These are phyloP conservation scores for Schizothorax lantsangensis DNA, from an alignment of 2,797 vertebrate species.

Conservation along the genomic window DNA sequence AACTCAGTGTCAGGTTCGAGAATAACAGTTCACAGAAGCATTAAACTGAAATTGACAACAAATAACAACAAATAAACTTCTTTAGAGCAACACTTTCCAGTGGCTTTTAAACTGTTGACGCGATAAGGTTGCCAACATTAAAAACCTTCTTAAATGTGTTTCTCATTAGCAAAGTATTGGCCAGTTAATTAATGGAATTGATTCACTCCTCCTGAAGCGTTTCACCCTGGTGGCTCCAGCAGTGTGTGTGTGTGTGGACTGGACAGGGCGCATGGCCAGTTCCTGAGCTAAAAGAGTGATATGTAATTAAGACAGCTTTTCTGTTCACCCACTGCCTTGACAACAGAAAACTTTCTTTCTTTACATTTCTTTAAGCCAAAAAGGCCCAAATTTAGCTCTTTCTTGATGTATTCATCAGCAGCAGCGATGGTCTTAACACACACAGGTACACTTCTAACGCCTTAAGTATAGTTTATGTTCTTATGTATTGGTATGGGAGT, in stretches of 20 bases:
- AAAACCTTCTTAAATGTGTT: conserved; percentile 24
- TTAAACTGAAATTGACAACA: conserved; percentile 11
- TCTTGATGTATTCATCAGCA: neutral
- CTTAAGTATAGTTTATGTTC: neutral
- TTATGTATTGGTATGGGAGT: neutral
- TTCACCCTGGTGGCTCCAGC: conserved; percentile 27
- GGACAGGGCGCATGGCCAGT: conserved; percentile 5
- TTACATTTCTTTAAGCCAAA: neutral
- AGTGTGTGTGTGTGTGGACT: neutral
- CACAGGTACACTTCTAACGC: neutral
- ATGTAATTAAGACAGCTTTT: conserved; percentile 13
- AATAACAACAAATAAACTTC: conserved; percentile 22
- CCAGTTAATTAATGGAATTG: conserved; percentile 29
- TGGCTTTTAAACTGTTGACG: conserved; percentile 23
- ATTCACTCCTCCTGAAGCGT: conserved; percentile 23
- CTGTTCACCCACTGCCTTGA: neutral
- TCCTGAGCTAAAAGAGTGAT: neutral
- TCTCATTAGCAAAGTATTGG: conserved; percentile 15
- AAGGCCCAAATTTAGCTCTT: neutral
- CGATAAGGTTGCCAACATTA: neutral
- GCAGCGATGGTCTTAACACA: neutral
- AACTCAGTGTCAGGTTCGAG: neutral
- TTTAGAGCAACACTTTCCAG: neutral
- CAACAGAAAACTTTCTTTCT: neutral
- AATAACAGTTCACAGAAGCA: neutral